Base-by-base conservation (phyloP, 2,888 invertebrate genomes). In the Caenorhabditis sulstoni region DNA sequence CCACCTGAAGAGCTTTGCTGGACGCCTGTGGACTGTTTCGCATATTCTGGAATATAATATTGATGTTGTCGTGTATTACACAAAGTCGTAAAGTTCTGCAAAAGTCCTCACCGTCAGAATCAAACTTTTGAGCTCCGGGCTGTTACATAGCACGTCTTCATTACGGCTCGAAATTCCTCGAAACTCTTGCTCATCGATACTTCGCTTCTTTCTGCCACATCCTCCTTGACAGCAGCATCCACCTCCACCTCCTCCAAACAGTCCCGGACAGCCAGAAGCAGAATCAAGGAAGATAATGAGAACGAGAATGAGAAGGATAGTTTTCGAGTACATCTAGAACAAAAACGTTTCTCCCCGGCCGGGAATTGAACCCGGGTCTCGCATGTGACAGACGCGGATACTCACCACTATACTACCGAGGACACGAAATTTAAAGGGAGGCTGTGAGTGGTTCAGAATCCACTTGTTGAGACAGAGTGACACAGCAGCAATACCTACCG, bases 331-430 rank as follows among this genome's bases (percentile, higher is more conserved):
- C 29, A 29, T 52, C 52, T 52, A 29, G 29, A 52, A 23, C 29
- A 59, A 71, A 64, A 57, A 55, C 8, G 49, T 59, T 81, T 81
- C 81, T 81, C 81, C 78, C 81, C 81, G 82, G 84, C 82, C 82
- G 82, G 82, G 82, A 81, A 81, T 82, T 81, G 84, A 83, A 85
- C 80, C 79, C 81, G 81, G 79, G 81, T 81, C 81, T 81, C 81
- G 81, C 81, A 84, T 82, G 82, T 84, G 82, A 83, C 83, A 83
- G 85, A 78, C 84, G 81, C 81, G 81, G 78, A 82, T 82, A 84
- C 82, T 83, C 71, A 82, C 81, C 81, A 81, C 81, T 82, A 85
- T 81, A 77, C 76, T 79, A 81, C 77, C 75, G 78, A 81, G 75
- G 79, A 79, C 77, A 77, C 70, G 73, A 22, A 16, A 35, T n/a